Base-by-base conservation (phyloP, 1,140 invertebrate species). In the Drosophila gunungcola region DNA sequence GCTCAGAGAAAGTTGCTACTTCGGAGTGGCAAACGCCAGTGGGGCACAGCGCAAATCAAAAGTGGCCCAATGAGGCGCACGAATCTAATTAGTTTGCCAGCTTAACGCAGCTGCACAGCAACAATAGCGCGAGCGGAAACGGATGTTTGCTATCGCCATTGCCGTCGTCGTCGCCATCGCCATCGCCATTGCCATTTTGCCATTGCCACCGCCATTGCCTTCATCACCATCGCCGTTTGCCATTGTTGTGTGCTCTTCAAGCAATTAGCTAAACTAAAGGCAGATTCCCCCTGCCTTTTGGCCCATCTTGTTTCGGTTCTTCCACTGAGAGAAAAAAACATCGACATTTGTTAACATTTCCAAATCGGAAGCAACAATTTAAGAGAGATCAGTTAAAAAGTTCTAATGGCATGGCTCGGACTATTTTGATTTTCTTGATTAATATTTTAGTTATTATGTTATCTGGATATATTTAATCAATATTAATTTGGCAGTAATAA, bases 21-120 rank as follows among this genome's bases (percentile, higher is more conserved):
- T 29, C 27, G 27, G 21, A 4, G 36, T 9, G 6, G 7, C 43
- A 45, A 45, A 45, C n/a, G 25, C 45, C 45, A 36, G 29, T 13
- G 64, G 60, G 63, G 36, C 58, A 38, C n/a, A 54, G 57, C 45
- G 70, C 73, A 88, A 88, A 78, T 89, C 83, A 86, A 86, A 88
- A 88, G 82, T 76, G 72, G 75, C 79, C 84, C 78, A 88, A 88
- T 86, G 80, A 84, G 80, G 76, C 77, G 64, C 61, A 84, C 76
- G 77, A 89, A 84, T 88, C 83, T 88, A 88, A 88, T 88, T 88
- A 88, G 83, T 89, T 88, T 88, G 84, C 80, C 45, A 61, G 75
- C 80, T 42, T 57, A 42, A 54, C 61, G 48, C 61, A 51, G 36
- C 52, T 49, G 38, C 13, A 41, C 45, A 58, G 16, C 51, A 60